These are phyloP conservation scores for Orchestia grillus DNA, from an alignment of 1,140 invertebrate species.

Conservation along the genomic window DNA sequence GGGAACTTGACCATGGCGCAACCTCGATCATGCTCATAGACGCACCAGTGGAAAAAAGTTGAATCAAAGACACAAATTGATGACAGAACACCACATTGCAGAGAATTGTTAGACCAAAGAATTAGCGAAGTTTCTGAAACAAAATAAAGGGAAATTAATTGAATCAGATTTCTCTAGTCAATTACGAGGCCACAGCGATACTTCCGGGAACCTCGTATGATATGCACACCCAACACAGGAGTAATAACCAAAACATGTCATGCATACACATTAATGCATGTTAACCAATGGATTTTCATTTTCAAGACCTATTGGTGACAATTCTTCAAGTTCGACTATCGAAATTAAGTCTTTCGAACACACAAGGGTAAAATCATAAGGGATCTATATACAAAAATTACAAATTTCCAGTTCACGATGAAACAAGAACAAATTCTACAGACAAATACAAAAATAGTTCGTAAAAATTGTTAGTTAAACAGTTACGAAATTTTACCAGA, in stretches of 20 bases:
- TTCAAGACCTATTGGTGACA: background rate
- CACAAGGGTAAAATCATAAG: background rate
- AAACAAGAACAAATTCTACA: conserved; percentile 13
- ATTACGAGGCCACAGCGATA: background rate
- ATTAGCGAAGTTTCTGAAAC: background rate
- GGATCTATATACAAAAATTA: conserved; percentile 10
- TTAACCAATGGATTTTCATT: background rate
- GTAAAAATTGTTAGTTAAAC: background rate
- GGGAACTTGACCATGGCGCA: background rate
- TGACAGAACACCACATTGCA: background rate
- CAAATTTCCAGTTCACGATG: background rate
- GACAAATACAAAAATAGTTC: conserved; percentile 43
- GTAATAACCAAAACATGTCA: background rate
- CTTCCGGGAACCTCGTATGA: background rate
- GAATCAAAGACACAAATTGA: background rate
- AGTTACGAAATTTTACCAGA: background rate
- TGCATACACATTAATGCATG: background rate
- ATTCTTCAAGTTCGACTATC: background rate
- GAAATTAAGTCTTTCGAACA: background rate
- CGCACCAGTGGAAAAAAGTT: background rate
- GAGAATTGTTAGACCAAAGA: background rate
- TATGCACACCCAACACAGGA: background rate
- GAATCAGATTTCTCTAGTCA: background rate
- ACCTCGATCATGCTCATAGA: background rate
- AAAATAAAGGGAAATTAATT: background rate